Conservation (phyloP, 2,113 vertebrate species). For the Trogon melanurus region DNA sequence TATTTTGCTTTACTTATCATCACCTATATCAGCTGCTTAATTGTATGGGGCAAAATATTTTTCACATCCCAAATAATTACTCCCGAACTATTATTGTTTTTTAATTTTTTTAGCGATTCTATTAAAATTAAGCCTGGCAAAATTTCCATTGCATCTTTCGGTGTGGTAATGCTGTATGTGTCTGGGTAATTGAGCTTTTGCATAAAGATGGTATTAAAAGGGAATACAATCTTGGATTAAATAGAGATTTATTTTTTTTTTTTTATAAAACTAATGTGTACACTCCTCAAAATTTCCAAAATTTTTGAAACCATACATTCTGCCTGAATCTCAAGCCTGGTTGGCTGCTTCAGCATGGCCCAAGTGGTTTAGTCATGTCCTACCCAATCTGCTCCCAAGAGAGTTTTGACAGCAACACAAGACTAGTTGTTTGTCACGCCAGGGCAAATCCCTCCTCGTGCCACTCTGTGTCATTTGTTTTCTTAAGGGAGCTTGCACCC, state of each 20-base stretch:
- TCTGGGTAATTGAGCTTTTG: not conserved
- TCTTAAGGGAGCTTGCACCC: not conserved
- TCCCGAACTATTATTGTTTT: too few relatives aligned
- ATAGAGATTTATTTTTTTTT: too few relatives aligned
- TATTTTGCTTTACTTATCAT: not conserved
- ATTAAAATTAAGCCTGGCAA: not conserved
- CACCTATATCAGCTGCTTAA: not conserved
- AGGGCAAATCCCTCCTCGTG: not conserved
- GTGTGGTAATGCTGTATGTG: not conserved
- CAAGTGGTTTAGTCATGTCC: not conserved
- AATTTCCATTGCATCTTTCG: not conserved
- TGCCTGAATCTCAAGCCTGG: accelerated
- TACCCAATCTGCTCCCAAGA: not conserved
- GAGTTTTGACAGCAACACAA: not conserved
- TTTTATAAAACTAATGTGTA: too few relatives aligned
- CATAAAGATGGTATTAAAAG: not conserved
- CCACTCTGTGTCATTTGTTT: not conserved
- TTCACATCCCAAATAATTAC: not conserved
- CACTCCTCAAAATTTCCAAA: not conserved
- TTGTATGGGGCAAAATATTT: not conserved
- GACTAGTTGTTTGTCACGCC: not conserved
- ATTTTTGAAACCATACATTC: not conserved
- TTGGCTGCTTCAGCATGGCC: not conserved
- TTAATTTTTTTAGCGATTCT: not conserved
- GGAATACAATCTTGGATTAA: not conserved